Evolutionary conservation across 2,113 vertebrate species (phyloP).

Genomic region (Baryphthengus martii): DNA sequence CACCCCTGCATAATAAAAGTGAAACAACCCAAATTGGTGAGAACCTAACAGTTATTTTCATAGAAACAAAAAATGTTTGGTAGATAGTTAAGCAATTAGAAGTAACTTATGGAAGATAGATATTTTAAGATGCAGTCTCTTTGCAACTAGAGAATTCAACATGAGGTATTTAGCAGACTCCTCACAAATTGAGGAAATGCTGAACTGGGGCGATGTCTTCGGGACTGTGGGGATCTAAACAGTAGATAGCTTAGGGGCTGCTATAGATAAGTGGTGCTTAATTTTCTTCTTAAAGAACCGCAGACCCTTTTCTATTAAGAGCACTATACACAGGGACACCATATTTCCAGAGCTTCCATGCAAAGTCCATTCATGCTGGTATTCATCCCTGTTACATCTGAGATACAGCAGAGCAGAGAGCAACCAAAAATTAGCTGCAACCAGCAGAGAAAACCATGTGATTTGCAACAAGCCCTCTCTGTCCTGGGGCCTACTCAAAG

Average conservation of each 20-base stretch:
- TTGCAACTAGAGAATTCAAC: not conserved
- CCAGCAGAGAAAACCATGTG: not conserved
- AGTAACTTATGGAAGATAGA: not conserved
- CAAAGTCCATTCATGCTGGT: not conserved
- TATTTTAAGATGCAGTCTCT: not conserved
- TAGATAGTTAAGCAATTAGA: conserved; percentile 28
- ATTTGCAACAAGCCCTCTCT: not conserved
- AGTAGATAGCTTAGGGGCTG: not conserved
- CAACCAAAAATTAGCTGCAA: not conserved
- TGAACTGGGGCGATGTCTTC: not conserved
- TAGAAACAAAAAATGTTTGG: not conserved
- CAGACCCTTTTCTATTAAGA: not conserved
- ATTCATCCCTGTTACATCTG: not conserved
- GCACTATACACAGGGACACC: not conserved
- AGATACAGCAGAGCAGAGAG: not conserved
- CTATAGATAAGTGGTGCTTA: not conserved
- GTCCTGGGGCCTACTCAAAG: not conserved
- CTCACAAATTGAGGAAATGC: not conserved
- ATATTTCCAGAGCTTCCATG: not conserved
- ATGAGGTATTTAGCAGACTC: not conserved
- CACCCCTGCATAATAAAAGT: not conserved
- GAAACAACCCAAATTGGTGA: not conserved
- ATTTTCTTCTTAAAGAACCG: not conserved
- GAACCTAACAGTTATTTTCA: conserved; percentile 20
- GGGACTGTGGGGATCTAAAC: not conserved